Evolutionary conservation across 2,113 vertebrate genomes (phyloP).

Genomic region (Malaclemys terrapin): DNA sequence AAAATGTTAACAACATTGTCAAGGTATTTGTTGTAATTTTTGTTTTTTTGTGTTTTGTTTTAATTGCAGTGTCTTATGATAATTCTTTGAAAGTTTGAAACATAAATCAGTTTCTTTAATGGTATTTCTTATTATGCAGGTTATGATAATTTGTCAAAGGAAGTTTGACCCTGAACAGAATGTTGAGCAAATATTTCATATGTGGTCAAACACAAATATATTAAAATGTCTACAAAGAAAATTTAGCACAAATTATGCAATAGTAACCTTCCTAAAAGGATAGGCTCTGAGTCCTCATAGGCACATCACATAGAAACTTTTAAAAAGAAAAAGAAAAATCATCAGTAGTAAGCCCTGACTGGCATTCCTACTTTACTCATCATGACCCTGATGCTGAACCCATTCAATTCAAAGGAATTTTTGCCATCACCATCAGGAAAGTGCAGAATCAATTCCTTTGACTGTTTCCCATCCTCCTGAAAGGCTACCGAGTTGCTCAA

Average conservation of each 20-base stretch:
- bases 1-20: not conserved
- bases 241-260: not conserved
- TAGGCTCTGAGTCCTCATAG: not conserved
- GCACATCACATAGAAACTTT: not conserved
- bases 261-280: not conserved
- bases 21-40: not conserved
- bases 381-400: not conserved
- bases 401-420: not conserved
- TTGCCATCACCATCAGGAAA: conserved; percentile 9
- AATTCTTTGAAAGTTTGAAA: not conserved
- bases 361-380: not conserved
- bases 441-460: not conserved
- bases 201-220: not conserved
- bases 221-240: not conserved
- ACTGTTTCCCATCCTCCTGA: not conserved
- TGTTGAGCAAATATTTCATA: not conserved
- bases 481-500: not conserved
- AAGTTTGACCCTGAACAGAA: not conserved
- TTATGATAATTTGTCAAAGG: too few species aligned
- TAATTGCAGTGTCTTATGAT: not conserved
- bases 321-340: not conserved
- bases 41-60: not conserved
- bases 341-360: not conserved
- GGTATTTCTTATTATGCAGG: not conserved
- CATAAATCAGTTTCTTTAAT: not conserved